Percentiles rank a stretch among this genome's conserved stretches.
phyloP scores from a whole-genome alignment of 2,888 invertebrate genomes.

The Pocota personata region DNA sequence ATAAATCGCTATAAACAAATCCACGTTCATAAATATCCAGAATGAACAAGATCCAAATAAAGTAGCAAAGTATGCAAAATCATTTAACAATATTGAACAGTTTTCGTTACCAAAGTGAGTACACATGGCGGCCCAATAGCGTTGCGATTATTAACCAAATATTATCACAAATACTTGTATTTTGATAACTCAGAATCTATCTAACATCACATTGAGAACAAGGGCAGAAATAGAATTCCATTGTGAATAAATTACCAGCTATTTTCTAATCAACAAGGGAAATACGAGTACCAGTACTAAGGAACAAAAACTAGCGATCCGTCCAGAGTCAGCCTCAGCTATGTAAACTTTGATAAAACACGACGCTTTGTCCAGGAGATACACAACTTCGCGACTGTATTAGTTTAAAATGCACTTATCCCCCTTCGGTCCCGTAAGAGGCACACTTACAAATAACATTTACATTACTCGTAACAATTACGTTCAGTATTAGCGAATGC shows the following conservation, averaged over 20 bases:
- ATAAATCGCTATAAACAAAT: neutral
- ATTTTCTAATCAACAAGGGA: conserved; percentile 35
- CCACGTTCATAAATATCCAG: neutral
- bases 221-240: conserved; percentile 32
- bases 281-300: conserved; percentile 7
- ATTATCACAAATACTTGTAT: conserved; percentile 26
- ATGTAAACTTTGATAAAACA: conserved; percentile 15
- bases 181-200: conserved; percentile 18
- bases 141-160: conserved; percentile 5
- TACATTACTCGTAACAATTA: conserved; percentile 27
- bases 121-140: neutral
- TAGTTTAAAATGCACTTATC: neutral
- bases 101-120: neutral
- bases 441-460: conserved; percentile 12
- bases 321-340: neutral
- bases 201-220: conserved; percentile 38
- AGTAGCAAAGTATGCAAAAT: conserved; percentile 2
- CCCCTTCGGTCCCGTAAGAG: neutral
- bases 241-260: conserved; percentile 34
- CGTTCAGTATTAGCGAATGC: conserved; percentile 29
- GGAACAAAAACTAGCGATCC: neutral
- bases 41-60: neutral
- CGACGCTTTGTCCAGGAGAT: neutral
- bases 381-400: neutral
- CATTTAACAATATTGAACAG: neutral